Percentiles rank a stretch among this genome's conserved stretches.
phyloP scores from a whole-genome alignment of 2,797 vertebrate species.

The Anguilla marmorata region DNA sequence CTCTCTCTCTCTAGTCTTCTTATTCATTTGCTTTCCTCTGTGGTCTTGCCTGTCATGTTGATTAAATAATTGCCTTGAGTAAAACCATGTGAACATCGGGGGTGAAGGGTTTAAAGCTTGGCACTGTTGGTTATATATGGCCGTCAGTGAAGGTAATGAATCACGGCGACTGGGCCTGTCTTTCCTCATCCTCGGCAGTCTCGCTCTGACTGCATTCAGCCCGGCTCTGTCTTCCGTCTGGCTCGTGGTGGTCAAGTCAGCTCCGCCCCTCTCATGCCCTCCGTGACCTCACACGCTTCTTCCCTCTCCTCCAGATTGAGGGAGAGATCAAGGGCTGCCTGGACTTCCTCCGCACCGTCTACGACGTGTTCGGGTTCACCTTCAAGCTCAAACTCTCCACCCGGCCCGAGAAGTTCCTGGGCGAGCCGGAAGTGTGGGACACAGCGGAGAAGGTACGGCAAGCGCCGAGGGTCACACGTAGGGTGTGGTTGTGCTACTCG shows the following conservation, averaged over 20 bases:
- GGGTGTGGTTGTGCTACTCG: background rate
- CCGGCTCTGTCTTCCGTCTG: too few species aligned
- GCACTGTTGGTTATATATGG: background rate
- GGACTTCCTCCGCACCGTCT: conserved; percentile 88
- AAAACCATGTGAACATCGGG: background rate
- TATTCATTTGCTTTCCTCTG: background rate
- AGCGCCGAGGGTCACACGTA: background rate
- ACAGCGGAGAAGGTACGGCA: conserved; percentile 88
- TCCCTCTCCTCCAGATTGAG: conserved; percentile 76
- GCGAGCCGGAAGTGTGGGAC: conserved; percentile 88
- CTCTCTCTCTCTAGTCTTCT: background rate
- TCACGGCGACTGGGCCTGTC: too few species aligned
- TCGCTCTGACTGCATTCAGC: background rate
- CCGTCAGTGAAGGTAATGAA: background rate
- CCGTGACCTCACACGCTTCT: background rate
- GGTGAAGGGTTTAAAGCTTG: background rate
- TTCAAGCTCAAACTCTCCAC: conserved; percentile 98
- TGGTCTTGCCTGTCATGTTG: background rate
- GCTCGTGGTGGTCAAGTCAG: too few species aligned
- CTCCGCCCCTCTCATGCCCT: too few species aligned
- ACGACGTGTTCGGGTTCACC: conserved; percentile 90
- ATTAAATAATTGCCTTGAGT: background rate
- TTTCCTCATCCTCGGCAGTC: background rate
- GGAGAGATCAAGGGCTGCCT: conserved; percentile 93
- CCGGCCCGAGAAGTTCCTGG: conserved; percentile 93